A percentile compares a stretch with the other conserved stretches of the same genome.
Conservation (phyloP, 1,140 invertebrate species). For the Vollenhovia emeryi region DNA sequence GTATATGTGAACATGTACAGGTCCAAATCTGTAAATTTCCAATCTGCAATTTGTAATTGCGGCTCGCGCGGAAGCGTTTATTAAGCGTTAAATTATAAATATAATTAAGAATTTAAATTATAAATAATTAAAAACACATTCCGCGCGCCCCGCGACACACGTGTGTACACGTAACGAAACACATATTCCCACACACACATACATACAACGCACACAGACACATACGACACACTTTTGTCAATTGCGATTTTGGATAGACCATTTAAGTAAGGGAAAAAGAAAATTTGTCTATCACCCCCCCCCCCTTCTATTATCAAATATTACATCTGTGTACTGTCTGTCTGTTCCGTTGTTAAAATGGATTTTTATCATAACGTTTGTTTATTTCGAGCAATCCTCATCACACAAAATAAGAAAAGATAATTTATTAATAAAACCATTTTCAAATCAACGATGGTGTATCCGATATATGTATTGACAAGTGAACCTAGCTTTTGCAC, state of each 20-base stretch:
- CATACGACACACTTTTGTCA: constrained; percentile 80
- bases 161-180: constrained; percentile 7
- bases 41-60: constrained; percentile 81
- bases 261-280: constrained; percentile 75
- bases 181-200: constrained; percentile 51
- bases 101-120: constrained; percentile 70
- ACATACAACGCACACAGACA: constrained; percentile 41
- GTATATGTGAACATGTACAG: constrained; percentile 81
- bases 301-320: constrained; percentile 80
- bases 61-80: constrained; percentile 79
- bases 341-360: constrained; percentile 83
- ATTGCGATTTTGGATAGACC: constrained; percentile 84
- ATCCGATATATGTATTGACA: constrained; percentile 46
- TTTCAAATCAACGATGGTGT: constrained; percentile 81
- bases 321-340: constrained; percentile 81
- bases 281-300: constrained; percentile 78
- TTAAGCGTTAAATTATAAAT: constrained; percentile 72
- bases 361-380: constrained; percentile 84
- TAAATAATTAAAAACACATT: constrained; percentile 75
- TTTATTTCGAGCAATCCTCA: constrained; percentile 84
- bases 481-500: constrained; percentile 22
- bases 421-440: constrained; percentile 86
- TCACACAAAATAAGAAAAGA: constrained; percentile 83
- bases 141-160: constrained; percentile 80
- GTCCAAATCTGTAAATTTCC: constrained; percentile 83